Evolutionary conservation across 2,888 invertebrate genomes (phyloP).

Genomic region (Prenolepis imparis): DNA sequence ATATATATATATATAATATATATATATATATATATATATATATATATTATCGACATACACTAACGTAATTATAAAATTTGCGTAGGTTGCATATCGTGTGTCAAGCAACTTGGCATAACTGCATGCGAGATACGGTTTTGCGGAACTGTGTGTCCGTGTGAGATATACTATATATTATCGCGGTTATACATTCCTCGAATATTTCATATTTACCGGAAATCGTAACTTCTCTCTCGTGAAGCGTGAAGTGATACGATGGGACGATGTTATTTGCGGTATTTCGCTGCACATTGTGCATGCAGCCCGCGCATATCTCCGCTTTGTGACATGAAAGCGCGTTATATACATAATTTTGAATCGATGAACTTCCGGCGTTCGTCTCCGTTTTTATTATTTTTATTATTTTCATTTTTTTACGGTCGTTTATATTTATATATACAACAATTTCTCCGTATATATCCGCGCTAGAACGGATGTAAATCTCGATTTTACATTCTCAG

Average conservation of each 20-base stretch:
- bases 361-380: constrained; percentile 7
- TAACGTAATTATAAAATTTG: constrained; percentile 8
- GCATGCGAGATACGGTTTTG: constrained; percentile 3
- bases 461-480: background rate
- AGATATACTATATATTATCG: background rate
- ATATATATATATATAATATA: no score
- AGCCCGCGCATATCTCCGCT: constrained; percentile 27
- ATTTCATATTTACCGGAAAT: constrained; percentile 16
- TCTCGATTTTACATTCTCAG: constrained; percentile 13
- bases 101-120: background rate
- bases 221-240: background rate
- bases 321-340: constrained; percentile 21
- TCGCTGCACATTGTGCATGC: constrained; percentile 11
- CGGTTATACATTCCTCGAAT: constrained; percentile 24
- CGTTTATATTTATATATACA: no score
- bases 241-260: constrained; percentile 7
- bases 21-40: no score
- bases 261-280: constrained; percentile 13
- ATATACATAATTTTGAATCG: constrained; percentile 28
- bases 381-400: constrained; percentile 23
- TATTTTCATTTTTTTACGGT: no score
- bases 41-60: background rate
- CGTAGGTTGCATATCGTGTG: background rate
- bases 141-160: background rate
- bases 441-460: background rate